phyloP scores from a whole-genome alignment of 2,113 vertebrate genomes.

The Chloebia gouldiae region DNA sequence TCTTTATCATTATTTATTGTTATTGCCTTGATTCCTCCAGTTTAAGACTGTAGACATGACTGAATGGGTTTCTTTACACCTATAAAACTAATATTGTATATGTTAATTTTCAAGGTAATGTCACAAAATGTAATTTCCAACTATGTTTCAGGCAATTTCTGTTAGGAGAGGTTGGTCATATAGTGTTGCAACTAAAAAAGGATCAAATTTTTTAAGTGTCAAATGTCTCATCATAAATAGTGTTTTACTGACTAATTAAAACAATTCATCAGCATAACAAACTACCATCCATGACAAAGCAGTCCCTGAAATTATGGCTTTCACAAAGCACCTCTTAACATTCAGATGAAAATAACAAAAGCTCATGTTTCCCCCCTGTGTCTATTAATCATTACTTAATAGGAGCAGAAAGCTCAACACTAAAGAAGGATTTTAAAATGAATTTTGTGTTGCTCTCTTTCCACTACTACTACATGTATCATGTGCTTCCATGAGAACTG shows the following conservation, averaged over 20 bases:
- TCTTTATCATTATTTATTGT: constrained; percentile 18
- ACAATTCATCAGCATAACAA: constrained; percentile 68
- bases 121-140: constrained; percentile 10
- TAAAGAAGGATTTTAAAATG: constrained; percentile 19
- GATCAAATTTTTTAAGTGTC: constrained; percentile 52
- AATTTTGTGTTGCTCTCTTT: constrained; percentile 35
- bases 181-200: constrained; percentile 24
- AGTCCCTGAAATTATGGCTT: constrained; percentile 37
- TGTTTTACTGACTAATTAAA: constrained; percentile 69
- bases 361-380: background rate
- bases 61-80: constrained; percentile 7
- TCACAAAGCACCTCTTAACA: constrained; percentile 61
- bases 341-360: constrained; percentile 63
- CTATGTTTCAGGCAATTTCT: constrained; percentile 7
- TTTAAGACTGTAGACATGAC: background rate
- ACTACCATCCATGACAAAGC: constrained; percentile 50
- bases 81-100: constrained; percentile 17
- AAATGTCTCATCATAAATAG: constrained; percentile 48
- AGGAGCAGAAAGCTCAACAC: constrained; percentile 52
- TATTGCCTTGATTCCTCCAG: background rate
- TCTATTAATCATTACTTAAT: constrained; percentile 73
- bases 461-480: background rate
- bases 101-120: constrained; percentile 51
- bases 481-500: constrained; percentile 12
- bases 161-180: constrained; percentile 22